A percentile compares a stretch with the other conserved stretches of the same genome.
Evolutionary conservation across 2,113 vertebrate genomes (phyloP).

Genomic region (Epinephelus fuscoguttatus): DNA sequence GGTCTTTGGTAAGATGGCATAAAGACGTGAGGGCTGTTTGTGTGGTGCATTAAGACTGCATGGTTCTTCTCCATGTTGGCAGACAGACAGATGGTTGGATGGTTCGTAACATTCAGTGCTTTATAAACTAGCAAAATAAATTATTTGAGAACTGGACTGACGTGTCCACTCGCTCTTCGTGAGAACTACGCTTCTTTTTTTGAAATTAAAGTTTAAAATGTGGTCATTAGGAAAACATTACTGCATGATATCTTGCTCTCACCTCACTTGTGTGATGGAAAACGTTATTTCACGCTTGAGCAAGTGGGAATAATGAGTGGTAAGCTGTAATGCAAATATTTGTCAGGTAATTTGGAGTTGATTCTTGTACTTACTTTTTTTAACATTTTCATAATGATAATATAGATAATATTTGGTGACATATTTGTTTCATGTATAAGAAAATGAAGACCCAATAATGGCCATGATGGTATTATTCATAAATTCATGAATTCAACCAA

Average conservation of each 20-base stretch:
- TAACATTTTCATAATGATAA: background rate
- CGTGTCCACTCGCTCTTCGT: background rate
- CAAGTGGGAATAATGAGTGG: background rate
- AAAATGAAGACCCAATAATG: background rate
- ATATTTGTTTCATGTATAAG: background rate
- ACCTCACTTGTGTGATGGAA: conserved; percentile 7
- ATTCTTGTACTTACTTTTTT: background rate
- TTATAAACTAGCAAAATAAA: too few species aligned
- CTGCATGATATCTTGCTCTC: background rate
- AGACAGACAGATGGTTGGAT: too few species aligned
- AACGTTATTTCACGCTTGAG: conserved; percentile 33
- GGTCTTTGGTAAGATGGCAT: too few species aligned
- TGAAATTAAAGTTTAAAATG: background rate
- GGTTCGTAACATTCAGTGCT: too few species aligned
- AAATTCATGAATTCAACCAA: background rate
- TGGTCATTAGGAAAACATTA: background rate
- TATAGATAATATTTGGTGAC: background rate
- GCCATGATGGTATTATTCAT: background rate
- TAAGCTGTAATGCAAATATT: background rate
- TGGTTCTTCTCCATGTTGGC: too few species aligned
- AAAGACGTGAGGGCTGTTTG: too few species aligned
- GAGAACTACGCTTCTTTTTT: background rate
- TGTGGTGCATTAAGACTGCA: too few species aligned
- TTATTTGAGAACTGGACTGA: background rate
- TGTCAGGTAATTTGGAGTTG: background rate